Evolutionary conservation across 2,113 vertebrate genomes (phyloP).

Genomic region (Bufo gargarizans): DNA sequence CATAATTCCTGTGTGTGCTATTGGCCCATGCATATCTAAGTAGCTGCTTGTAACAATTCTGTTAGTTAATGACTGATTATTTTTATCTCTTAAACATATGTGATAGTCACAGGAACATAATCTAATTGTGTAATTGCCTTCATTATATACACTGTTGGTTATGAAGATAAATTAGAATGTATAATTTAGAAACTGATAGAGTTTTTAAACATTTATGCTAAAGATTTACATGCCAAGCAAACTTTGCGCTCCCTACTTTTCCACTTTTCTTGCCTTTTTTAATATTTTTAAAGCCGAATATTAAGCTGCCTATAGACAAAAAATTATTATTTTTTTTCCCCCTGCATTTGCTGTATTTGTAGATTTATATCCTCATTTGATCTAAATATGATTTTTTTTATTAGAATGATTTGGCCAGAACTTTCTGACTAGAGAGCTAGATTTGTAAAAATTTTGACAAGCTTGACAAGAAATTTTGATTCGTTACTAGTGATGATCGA

Average conservation of each 20-base stretch:
- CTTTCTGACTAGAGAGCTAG: too few species aligned
- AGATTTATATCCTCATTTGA: not conserved
- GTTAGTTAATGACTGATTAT: slow-evolving; percentile 23
- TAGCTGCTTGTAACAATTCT: not conserved
- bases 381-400: too few species aligned
- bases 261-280: not conserved
- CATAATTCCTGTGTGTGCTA: not conserved
- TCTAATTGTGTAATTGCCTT: slow-evolving; percentile 69
- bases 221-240: not conserved
- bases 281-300: not conserved
- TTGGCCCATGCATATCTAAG: not conserved
- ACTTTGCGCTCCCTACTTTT: not conserved
- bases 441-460: too few species aligned
- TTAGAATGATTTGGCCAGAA: too few species aligned
- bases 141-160: slow-evolving; percentile 60
- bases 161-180: slow-evolving; percentile 45
- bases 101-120: slow-evolving; percentile 33
- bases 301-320: not conserved
- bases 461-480: too few species aligned
- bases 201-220: not conserved
- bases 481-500: too few species aligned
- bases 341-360: not conserved
- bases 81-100: slow-evolving; percentile 24
- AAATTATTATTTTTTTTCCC: not conserved
- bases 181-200: slow-evolving; percentile 26